Percentiles rank a stretch among this genome's conserved stretches.
Conservation (phyloP, 2,888 invertebrate species). For the Timema cristinae region DNA sequence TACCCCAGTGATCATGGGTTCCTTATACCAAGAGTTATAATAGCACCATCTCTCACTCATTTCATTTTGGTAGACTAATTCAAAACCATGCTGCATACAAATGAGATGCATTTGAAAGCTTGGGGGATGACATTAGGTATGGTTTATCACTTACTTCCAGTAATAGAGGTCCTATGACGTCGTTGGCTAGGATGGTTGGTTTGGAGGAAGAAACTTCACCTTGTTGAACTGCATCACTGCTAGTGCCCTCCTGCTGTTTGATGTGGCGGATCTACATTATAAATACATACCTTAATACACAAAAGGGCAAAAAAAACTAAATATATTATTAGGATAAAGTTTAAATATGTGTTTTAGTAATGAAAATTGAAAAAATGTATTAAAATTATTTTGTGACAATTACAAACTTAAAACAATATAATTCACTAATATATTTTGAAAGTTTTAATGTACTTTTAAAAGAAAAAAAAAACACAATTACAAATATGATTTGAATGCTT, state of each 20-base stretch:
- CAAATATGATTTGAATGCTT: no score
- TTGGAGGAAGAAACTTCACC: conserved; percentile 94
- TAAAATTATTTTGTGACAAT: conserved; percentile 1
- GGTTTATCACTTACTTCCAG: conserved; percentile 54
- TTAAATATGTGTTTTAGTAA: neutral
- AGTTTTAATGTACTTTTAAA: no score
- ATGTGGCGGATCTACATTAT: conserved; percentile 66
- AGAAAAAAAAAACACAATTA: no score
- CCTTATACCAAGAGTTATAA: no score
- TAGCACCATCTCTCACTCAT: no score
- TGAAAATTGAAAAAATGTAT: conserved; percentile 12
- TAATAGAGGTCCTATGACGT: conserved; percentile 66
- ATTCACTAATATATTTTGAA: no score
- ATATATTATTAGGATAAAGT: neutral
- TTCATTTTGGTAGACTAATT: no score
- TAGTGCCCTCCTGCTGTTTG: conserved; percentile 54
- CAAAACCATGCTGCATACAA: no score
- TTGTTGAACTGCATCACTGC: conserved; percentile 80
- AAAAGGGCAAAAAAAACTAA: conserved; percentile 12
- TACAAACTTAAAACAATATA: no score
- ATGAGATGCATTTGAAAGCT: no score
- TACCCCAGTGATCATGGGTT: no score
- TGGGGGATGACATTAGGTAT: no score
- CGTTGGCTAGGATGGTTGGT: conserved; percentile 67
- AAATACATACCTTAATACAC: neutral